Base-by-base conservation (phyloP, 37 sponge, comb jelly and placozoan genomes). In the Halichondria panicea region DNA sequence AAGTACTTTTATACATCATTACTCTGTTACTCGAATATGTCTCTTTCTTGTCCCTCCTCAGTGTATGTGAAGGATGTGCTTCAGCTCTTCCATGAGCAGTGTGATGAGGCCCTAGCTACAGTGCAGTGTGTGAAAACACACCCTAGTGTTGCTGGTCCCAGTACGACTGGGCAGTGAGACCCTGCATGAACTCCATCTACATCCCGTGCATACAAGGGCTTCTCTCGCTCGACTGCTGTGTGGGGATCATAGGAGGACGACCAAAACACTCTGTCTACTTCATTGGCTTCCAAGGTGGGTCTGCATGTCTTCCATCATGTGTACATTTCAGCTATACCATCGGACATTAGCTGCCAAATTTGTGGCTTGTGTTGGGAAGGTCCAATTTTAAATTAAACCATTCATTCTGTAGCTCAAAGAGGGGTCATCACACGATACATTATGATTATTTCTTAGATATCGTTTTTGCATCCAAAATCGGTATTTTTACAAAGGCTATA, bases 191-290 rank as follows among this genome's bases (percentile, higher is more conserved):
- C 55, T 66, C 70, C 12, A 87, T 92, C 22, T 98, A 98, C 59
- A 66, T 90, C 19, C 81, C 83, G 0, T 89, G 93, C 53, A 18
- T 67, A 30, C 82, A 96, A 91, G 50, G 72, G 37, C 81, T 95
- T 37, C 77, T 98, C 57, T 43, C 91, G 3, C 75, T 95, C 31
- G 87, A 92, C 42, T 82, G 87, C 61, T 89, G 89, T 75, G 73
- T 98, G 13, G 99, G 99, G 24, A 90, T 98, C 54, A 98, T 98
- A 44, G 99, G 99, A 50, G 99, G 99, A 0, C 84, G 65, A 62
- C 96, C 96, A 34, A 87, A 74, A 43, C 99, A 98, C 60, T 98
- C 99, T 38, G 91, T 98, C 71, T 95, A 89, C 87, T 98, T 98
- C 46, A 74, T 95, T n/a, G 99, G 99, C 21, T 93, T 84, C 53